Percentiles rank a stretch among this genome's conserved stretches.
Conservation (phyloP, 2,113 vertebrate genomes). For the Phocoena sinus region DNA sequence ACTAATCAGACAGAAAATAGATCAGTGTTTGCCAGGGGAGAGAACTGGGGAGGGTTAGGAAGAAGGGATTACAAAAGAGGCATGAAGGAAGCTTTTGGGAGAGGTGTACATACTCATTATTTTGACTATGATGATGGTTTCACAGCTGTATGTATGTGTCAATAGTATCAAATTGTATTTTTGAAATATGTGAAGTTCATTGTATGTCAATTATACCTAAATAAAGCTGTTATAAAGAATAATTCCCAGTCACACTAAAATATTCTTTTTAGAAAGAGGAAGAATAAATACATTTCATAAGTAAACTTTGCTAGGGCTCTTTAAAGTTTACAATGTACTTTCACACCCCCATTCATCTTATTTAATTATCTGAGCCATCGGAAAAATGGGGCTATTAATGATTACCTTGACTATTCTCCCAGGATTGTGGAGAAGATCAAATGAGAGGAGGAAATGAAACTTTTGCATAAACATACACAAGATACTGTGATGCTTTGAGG, state of each 20-base stretch:
- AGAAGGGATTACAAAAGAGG: not conserved
- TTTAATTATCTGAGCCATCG: not conserved
- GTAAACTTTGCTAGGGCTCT: not conserved
- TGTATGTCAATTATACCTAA: not conserved
- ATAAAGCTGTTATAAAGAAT: not conserved
- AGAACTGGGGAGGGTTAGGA: not conserved
- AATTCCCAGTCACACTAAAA: not conserved
- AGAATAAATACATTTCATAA: conserved; percentile 36
- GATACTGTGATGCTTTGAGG: not conserved
- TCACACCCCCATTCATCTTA: not conserved
- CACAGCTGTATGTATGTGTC: not conserved
- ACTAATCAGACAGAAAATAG: conserved; percentile 16
- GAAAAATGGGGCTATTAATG: conserved; percentile 6
- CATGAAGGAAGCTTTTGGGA: not conserved
- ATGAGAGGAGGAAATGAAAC: not conserved
- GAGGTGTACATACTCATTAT: not conserved
- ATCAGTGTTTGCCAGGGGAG: not conserved
- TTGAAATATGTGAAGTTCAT: not conserved
- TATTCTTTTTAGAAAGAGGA: not conserved
- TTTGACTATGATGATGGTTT: not conserved
- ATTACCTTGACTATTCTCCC: not conserved
- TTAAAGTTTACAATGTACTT: not conserved
- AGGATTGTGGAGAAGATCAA: not conserved
- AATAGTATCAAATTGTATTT: not conserved
- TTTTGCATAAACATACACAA: not conserved